These are phyloP conservation scores for Caiman crocodilus DNA, from an alignment of 2,797 vertebrate genomes.

Conservation along the genomic window DNA sequence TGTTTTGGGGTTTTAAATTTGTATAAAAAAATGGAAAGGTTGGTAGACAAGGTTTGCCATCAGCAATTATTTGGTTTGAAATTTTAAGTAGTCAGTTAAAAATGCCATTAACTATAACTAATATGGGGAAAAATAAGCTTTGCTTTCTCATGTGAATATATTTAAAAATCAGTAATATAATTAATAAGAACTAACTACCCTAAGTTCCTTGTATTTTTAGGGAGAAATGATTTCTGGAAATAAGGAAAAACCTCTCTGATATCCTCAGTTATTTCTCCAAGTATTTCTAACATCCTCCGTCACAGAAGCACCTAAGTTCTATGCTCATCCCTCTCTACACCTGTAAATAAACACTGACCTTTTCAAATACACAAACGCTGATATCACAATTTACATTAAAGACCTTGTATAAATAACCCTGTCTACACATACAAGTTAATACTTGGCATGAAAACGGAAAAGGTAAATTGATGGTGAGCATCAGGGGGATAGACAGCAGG, in stretches of 20 bases:
- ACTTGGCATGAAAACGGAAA: no score
- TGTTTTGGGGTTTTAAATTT: conserved; percentile 37
- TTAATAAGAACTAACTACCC: not conserved
- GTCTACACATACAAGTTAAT: not conserved
- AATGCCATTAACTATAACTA: not conserved
- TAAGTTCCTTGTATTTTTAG: not conserved
- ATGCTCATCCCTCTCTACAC: not conserved
- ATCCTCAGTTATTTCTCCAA: not conserved
- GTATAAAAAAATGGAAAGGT: conserved; percentile 19
- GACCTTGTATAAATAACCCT: no score
- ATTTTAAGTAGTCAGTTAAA: not conserved
- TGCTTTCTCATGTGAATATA: not conserved
- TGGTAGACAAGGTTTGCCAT: conserved; percentile 4
- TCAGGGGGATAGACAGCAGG: no score
- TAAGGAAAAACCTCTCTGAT: not conserved
- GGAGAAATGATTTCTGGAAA: not conserved
- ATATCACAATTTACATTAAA: not conserved
- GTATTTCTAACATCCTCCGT: not conserved
- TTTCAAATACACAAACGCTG: not conserved
- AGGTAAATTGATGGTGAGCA: no score
- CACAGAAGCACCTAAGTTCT: not conserved
- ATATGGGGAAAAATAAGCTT: not conserved
- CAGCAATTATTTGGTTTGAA: conserved; percentile 21
- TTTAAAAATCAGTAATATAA: not conserved
- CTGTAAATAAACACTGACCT: not conserved